A percentile compares a stretch with the other conserved stretches of the same genome.
phyloP scores from a whole-genome alignment of 2,113 vertebrate genomes.

The Odontophorus gujanensis region DNA sequence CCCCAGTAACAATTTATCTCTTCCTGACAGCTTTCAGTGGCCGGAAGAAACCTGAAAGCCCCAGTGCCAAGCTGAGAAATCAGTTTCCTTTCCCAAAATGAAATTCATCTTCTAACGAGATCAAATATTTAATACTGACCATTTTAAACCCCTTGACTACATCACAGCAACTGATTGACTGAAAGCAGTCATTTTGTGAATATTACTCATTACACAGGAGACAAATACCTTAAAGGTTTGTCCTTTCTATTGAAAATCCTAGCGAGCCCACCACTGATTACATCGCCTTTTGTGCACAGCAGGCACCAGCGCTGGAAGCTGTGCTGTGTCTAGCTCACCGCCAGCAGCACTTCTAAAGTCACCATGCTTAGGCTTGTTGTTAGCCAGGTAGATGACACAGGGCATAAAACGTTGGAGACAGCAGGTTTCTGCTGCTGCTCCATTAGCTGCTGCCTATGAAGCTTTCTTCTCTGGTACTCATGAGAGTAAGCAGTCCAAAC shows the following conservation, averaged over 20 bases:
- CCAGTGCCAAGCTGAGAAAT: neutral
- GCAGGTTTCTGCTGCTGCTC: neutral
- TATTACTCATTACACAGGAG: neutral
- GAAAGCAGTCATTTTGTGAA: neutral
- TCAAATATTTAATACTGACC: neutral
- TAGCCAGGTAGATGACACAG: neutral
- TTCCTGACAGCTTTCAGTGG: neutral
- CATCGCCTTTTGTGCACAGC: neutral
- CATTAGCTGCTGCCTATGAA: neutral
- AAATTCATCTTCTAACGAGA: neutral
- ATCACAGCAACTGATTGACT: neutral
- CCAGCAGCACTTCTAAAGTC: neutral
- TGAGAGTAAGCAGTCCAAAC: neutral
- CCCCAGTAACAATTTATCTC: too few relatives aligned
- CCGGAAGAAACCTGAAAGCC: neutral
- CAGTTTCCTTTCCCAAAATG: neutral
- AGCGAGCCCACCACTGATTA: neutral
- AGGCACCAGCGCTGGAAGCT: neutral
- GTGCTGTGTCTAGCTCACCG: neutral
- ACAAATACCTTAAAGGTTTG: neutral
- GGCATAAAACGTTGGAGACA: neutral
- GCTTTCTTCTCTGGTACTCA: neutral
- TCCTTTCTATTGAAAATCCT: neutral
- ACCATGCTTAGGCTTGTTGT: slow-evolving; percentile 31
- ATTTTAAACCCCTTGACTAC: neutral